These are phyloP conservation scores for Pteronura brasiliensis DNA, from an alignment of 2,113 vertebrate genomes.

Conservation along the genomic window DNA sequence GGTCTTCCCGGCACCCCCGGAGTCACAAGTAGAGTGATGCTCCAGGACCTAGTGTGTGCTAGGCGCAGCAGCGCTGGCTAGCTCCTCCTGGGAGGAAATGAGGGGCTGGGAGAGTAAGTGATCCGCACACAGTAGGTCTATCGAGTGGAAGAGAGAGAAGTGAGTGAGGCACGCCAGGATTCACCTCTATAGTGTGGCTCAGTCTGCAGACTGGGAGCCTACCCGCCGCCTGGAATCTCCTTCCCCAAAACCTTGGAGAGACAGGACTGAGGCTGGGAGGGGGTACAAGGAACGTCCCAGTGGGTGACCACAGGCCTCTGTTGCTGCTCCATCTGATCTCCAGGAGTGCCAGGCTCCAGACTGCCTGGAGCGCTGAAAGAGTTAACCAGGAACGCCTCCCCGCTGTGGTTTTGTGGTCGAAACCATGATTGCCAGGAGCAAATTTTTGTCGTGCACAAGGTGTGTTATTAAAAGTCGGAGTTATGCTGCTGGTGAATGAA, in stretches of 20 bases:
- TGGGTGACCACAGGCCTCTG: not conserved
- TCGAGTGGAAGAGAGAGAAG: not conserved
- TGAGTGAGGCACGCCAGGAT: not conserved
- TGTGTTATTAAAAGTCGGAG: slow-evolving; percentile 89
- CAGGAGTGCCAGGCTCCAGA: slow-evolving; percentile 37
- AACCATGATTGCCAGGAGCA: slow-evolving; percentile 90
- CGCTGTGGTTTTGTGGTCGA: slow-evolving; percentile 90
- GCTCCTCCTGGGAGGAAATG: not conserved
- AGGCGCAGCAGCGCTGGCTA: not conserved
- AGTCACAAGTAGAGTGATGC: too few species aligned
- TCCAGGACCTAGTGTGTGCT: not conserved
- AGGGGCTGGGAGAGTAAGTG: too few species aligned
- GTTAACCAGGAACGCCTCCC: slow-evolving; percentile 86
- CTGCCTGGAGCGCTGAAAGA: slow-evolving; percentile 80
- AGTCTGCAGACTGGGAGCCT: not conserved
- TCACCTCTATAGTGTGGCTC: rapidly evolving
- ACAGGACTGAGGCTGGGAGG: not conserved
- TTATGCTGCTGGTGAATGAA: slow-evolving; percentile 86
- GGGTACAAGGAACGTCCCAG: not conserved
- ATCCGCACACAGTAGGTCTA: not conserved
- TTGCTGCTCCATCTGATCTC: not conserved
- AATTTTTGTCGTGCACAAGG: slow-evolving; percentile 89
- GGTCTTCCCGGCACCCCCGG: rapidly evolving
- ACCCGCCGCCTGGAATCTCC: not conserved
- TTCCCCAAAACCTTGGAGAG: not conserved